A percentile compares a stretch with the other conserved stretches of the same genome.
These are phyloP conservation scores for Gerosis bhagava DNA, from an alignment of 2,888 invertebrate species.

Conservation along the genomic window DNA sequence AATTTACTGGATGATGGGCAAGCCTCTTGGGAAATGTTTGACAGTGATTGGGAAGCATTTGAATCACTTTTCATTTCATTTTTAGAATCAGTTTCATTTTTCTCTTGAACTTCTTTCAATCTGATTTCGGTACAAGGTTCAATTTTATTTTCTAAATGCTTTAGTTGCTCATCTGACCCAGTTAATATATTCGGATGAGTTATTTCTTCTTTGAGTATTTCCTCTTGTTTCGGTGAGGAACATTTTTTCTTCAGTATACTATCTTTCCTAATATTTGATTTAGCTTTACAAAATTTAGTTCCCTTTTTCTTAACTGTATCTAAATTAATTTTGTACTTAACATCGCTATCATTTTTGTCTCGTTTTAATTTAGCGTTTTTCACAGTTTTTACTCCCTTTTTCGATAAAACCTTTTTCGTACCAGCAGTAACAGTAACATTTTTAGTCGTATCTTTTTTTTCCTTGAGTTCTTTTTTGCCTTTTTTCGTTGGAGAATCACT, in stretches of 20 bases:
- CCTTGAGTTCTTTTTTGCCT: conserved; percentile 59
- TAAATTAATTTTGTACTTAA: conserved; percentile 71
- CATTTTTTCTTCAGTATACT: conserved; percentile 53
- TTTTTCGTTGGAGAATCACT: conserved; percentile 61
- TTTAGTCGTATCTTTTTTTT: conserved; percentile 65
- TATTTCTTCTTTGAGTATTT: conserved; percentile 35
- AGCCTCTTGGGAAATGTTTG: too few species aligned
- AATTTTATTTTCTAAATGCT: conserved; percentile 18
- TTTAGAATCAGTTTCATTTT: conserved; percentile 32
- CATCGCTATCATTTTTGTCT: conserved; percentile 47
- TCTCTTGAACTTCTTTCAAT: conserved; percentile 25
- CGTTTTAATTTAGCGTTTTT: conserved; percentile 48
- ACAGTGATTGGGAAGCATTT: conserved; percentile 4
- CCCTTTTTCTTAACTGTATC: conserved; percentile 52
- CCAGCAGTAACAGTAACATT: conserved; percentile 33
- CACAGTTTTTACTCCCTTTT: conserved; percentile 47
- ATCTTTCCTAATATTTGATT: conserved; percentile 56
- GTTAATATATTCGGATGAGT: conserved; percentile 19
- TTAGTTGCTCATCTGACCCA: conserved; percentile 31
- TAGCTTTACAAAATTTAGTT: conserved; percentile 46
- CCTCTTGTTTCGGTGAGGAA: conserved; percentile 10
- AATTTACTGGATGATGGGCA: conserved; percentile 34
- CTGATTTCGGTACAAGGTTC: conserved; percentile 9
- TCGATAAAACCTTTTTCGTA: conserved; percentile 47
- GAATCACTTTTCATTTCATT: conserved; percentile 27